Percentiles rank a stretch among this genome's conserved stretches.
Conservation (phyloP, 2,113 vertebrate genomes). For the Colistium nudipinnis region DNA sequence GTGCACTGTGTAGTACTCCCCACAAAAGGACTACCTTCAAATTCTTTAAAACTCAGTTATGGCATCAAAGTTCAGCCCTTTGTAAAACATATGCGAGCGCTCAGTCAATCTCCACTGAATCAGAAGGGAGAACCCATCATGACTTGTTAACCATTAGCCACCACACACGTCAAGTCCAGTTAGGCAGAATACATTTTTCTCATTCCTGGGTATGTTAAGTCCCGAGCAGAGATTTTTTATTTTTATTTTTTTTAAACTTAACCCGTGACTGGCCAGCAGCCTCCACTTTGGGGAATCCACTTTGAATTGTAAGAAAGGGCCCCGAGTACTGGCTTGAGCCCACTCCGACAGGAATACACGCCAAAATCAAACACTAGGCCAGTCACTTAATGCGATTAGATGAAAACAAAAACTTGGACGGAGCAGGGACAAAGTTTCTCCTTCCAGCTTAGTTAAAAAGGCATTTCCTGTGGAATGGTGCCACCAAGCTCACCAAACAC, state of each 20-base stretch:
- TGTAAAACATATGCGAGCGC: constrained; percentile 37
- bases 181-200: constrained; percentile 64
- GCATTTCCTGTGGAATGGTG: constrained; percentile 68
- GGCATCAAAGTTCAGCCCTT: constrained; percentile 39
- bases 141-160: constrained; percentile 66
- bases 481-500: constrained; percentile 36
- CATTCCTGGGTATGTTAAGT: constrained; percentile 69
- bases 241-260: constrained; percentile 55
- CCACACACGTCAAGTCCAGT: constrained; percentile 62
- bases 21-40: background rate
- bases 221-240: constrained; percentile 48
- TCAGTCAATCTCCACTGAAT: constrained; percentile 46
- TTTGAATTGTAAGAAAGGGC: constrained; percentile 19
- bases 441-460: constrained; percentile 69
- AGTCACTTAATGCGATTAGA: constrained; percentile 59
- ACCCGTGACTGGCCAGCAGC: constrained; percentile 33
- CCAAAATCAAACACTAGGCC: constrained; percentile 53
- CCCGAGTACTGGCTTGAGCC: constrained; percentile 26
- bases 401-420: constrained; percentile 50
- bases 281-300: constrained; percentile 28
- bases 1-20: background rate
- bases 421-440: constrained; percentile 48
- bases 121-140: constrained; percentile 57
- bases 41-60: constrained; percentile 48
- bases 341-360: constrained; percentile 45